A percentile compares a stretch with the other conserved stretches of the same genome.
These are phyloP conservation scores for Melieria crassipennis DNA, from an alignment of 2,888 invertebrate species.

Conservation along the genomic window DNA sequence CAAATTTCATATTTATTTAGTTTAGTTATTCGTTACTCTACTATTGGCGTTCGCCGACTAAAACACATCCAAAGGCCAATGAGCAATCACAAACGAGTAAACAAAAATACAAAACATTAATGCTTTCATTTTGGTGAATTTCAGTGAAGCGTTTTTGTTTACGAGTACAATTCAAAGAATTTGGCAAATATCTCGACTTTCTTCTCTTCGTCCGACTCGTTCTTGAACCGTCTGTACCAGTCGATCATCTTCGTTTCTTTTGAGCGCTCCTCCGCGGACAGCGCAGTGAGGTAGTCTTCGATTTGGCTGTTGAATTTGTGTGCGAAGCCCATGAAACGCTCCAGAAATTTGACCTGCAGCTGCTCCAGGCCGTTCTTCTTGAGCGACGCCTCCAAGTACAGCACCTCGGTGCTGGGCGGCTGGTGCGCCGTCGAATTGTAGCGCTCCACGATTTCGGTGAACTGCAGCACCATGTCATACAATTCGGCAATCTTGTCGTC, in stretches of 20 bases:
- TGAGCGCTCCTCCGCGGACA: slow-evolving; percentile 8
- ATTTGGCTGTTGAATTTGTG: slow-evolving; percentile 28
- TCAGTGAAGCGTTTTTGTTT: neutral
- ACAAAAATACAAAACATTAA: too few species aligned
- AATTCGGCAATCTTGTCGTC: slow-evolving; percentile 23
- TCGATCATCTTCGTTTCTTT: slow-evolving; percentile 32
- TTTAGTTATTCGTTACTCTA: too few species aligned
- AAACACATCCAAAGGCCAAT: too few species aligned
- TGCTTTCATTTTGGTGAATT: too few species aligned
- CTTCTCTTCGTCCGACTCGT: slow-evolving; percentile 28
- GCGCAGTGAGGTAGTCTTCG: slow-evolving; percentile 19
- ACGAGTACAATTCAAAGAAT: slow-evolving; percentile 30
- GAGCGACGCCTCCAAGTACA: slow-evolving; percentile 22
- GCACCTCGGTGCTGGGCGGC: slow-evolving; percentile 19
- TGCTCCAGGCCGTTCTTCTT: slow-evolving; percentile 38
- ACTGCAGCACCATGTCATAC: slow-evolving; percentile 35
- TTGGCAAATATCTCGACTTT: slow-evolving; percentile 30
- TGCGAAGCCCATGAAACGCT: slow-evolving; percentile 29
- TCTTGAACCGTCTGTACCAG: slow-evolving; percentile 35
- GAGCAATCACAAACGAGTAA: too few species aligned
- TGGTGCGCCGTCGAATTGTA: slow-evolving; percentile 27
- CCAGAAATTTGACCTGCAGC: slow-evolving; percentile 36
- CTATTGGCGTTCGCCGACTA: too few species aligned
- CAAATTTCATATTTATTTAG: too few species aligned
- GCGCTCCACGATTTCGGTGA: slow-evolving; percentile 38